Evolutionary conservation across 2,113 vertebrate genomes (phyloP).

Genomic region (Bostrychus sinensis): DNA sequence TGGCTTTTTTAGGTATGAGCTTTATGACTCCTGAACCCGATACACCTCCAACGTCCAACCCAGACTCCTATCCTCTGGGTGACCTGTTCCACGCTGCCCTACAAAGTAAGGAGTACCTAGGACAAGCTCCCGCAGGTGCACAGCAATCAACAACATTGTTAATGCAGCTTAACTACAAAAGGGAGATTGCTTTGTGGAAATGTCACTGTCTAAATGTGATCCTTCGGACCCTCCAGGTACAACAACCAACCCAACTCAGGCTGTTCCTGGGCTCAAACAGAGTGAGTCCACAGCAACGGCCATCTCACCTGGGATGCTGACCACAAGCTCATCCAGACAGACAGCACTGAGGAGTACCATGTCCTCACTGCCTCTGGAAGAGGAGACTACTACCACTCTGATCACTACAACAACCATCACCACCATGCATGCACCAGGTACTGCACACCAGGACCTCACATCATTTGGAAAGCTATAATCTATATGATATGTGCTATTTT

Average conservation of each 20-base stretch:
- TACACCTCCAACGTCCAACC: constrained; percentile 60
- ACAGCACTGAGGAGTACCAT: constrained; percentile 61
- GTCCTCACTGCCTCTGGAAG: constrained; percentile 79
- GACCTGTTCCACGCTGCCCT: constrained; percentile 86
- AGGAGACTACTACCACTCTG: constrained; percentile 91
- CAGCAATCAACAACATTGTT: not conserved
- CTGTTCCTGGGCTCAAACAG: constrained; percentile 67
- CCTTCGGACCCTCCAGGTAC: constrained; percentile 69
- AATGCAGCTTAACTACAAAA: not conserved
- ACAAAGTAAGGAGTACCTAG: constrained; percentile 84
- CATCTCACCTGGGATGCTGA: constrained; percentile 81
- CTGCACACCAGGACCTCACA: not conserved
- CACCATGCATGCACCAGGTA: constrained; percentile 90
- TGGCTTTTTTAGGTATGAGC: constrained; percentile 78
- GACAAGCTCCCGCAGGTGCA: constrained; percentile 79
- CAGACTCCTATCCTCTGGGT: constrained; percentile 76
- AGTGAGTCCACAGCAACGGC: constrained; percentile 65
- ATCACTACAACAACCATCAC: constrained; percentile 93
- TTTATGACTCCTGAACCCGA: constrained; percentile 74
- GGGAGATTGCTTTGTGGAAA: not conserved
- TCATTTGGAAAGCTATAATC: too few species aligned
- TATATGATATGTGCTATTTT: too few species aligned
- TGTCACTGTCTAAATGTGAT: constrained; percentile 12
- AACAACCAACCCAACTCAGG: constrained; percentile 79
- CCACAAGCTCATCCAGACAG: constrained; percentile 77